phyloP scores from a whole-genome alignment of 2,113 vertebrate genomes.

The Centropristis striata region DNA sequence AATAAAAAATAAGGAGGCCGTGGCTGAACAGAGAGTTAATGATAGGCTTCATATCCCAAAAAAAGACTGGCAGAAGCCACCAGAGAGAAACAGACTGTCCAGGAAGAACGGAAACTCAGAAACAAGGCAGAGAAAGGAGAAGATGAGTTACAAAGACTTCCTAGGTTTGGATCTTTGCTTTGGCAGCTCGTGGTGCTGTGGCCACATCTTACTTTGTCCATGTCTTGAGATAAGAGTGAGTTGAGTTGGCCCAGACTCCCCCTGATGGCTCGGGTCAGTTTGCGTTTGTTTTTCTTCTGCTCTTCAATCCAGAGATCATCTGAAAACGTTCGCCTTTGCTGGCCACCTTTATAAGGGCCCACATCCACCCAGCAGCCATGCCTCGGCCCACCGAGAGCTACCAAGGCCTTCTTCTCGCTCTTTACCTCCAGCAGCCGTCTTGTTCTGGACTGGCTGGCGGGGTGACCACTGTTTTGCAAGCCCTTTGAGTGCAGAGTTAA shows the following conservation, averaged over 20 bases:
- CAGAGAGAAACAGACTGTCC: too few relatives aligned
- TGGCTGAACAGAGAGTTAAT: constrained; percentile 10
- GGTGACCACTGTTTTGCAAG: constrained; percentile 70
- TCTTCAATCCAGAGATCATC: constrained; percentile 92
- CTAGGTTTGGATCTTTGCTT: too few relatives aligned
- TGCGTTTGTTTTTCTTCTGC: constrained; percentile 84
- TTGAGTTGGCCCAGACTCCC: constrained; percentile 73
- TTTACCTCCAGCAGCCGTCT: constrained; percentile 54
- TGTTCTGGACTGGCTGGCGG: constrained; percentile 67
- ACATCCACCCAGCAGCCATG: constrained; percentile 52
- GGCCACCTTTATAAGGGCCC: constrained; percentile 35
- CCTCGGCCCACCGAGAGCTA: constrained; percentile 47
- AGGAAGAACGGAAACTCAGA: too few relatives aligned
- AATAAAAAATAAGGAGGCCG: neutral
- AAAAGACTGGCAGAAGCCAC: neutral
- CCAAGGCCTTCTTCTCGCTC: constrained; percentile 56
- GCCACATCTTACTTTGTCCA: constrained; percentile 86
- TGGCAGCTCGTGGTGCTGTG: too few relatives aligned
- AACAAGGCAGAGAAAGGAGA: too few relatives aligned
- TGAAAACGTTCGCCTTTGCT: constrained; percentile 76
- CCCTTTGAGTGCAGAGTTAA: constrained; percentile 72
- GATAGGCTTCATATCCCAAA: constrained; percentile 7
- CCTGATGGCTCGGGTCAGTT: constrained; percentile 76
- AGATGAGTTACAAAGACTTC: too few relatives aligned
- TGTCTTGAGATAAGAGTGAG: constrained; percentile 61